Evolutionary conservation across 1,140 invertebrate species (phyloP).

Genomic region (Bombus confusus): DNA sequence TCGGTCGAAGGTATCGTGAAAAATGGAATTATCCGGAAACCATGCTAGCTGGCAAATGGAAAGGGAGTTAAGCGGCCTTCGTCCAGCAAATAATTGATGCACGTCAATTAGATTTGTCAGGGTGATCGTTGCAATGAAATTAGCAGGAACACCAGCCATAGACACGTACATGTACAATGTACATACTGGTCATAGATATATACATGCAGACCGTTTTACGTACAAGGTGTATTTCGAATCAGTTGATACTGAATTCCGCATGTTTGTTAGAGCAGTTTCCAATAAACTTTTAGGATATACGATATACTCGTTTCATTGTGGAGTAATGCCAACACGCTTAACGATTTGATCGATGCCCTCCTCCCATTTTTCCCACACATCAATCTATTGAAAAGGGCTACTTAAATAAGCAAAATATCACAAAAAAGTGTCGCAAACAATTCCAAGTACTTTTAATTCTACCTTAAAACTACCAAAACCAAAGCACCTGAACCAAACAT

Average conservation of each 20-base stretch:
- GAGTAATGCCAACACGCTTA: no score
- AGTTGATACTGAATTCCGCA: neutral
- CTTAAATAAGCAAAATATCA: no score
- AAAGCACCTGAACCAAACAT: no score
- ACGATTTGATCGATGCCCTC: no score
- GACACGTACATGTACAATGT: slow-evolving; percentile 44
- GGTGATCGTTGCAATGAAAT: slow-evolving; percentile 76
- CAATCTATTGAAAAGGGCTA: no score
- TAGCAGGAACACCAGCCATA: slow-evolving; percentile 64
- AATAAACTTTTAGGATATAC: neutral
- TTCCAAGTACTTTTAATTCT: no score
- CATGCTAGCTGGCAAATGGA: slow-evolving; percentile 59
- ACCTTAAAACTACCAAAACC: no score
- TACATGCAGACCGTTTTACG: slow-evolving; percentile 19
- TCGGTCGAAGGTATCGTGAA: slow-evolving; percentile 53
- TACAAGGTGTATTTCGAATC: slow-evolving; percentile 38
- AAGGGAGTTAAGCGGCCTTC: slow-evolving; percentile 72
- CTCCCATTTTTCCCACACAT: no score
- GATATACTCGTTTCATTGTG: no score
- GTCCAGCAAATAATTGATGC: slow-evolving; percentile 76
- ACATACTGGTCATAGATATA: slow-evolving; percentile 32
- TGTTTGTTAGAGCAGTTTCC: neutral
- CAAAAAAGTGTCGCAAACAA: no score
- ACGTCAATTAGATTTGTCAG: slow-evolving; percentile 79
- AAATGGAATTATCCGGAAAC: slow-evolving; percentile 68